Percentiles rank a stretch among this genome's conserved stretches.
Evolutionary conservation across 2,797 vertebrate species (phyloP).

Genomic region (Eulemur rubriventer): DNA sequence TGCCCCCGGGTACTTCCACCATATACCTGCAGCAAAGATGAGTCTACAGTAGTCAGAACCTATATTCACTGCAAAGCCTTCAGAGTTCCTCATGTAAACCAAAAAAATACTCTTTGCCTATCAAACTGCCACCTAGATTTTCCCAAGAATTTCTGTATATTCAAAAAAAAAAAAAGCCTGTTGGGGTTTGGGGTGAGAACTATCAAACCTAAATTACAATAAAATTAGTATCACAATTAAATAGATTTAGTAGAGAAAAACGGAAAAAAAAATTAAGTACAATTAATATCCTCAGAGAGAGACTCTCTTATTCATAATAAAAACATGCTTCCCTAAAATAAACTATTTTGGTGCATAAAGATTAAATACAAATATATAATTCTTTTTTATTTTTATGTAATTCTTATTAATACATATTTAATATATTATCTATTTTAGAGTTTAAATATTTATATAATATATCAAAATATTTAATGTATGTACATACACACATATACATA

Average conservation of each 20-base stretch:
- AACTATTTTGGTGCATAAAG: background rate
- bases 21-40: background rate
- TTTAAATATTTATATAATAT: background rate
- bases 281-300: background rate
- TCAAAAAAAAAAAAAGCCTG: background rate
- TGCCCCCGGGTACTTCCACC: background rate
- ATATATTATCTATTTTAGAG: background rate
- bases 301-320: background rate
- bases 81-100: background rate
- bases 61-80: background rate
- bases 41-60: background rate
- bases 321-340: background rate
- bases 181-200: background rate
- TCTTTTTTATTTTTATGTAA: background rate
- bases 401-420: background rate
- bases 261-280: background rate
- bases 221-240: slow-evolving; percentile 22
- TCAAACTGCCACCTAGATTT: background rate
- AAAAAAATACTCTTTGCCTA: background rate
- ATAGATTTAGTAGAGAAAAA: background rate
- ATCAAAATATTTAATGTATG: background rate
- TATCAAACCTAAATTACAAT: background rate
- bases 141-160: background rate
- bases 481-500: background rate
- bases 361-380: background rate